phyloP scores from a whole-genome alignment of 2,888 invertebrate genomes.

The Melinopterus prodromus region DNA sequence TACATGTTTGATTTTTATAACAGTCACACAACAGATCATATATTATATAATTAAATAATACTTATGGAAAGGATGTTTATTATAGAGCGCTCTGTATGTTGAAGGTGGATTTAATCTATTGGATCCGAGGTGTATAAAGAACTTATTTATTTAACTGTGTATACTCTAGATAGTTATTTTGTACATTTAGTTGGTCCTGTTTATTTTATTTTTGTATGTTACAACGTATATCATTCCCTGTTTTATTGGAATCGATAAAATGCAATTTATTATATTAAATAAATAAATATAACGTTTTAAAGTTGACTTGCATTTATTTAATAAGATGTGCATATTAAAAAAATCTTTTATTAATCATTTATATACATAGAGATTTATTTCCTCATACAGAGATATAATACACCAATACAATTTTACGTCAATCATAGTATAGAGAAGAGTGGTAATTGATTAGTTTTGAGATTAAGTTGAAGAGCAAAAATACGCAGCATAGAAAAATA shows the following conservation, averaged over 20 bases:
- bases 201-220: slow-evolving; percentile 4
- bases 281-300: slow-evolving; percentile 4
- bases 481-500: background rate
- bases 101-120: background rate
- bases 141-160: background rate
- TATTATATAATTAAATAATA: background rate
- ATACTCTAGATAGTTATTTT: background rate
- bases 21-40: background rate
- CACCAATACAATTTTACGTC: background rate
- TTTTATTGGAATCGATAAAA: background rate
- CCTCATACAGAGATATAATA: slow-evolving; percentile 4
- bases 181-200: slow-evolving; percentile 4
- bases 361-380: background rate
- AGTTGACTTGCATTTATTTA: background rate
- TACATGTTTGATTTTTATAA: background rate
- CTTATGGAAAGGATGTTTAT: background rate
- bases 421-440: background rate
- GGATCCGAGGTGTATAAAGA: background rate
- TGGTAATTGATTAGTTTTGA: background rate
- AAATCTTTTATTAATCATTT: background rate
- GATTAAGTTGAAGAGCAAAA: background rate
- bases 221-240: background rate
- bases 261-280: background rate
- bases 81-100: background rate
- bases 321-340: background rate